Conservation (phyloP, 2,113 vertebrate genomes). For the Bettongia penicillata region DNA sequence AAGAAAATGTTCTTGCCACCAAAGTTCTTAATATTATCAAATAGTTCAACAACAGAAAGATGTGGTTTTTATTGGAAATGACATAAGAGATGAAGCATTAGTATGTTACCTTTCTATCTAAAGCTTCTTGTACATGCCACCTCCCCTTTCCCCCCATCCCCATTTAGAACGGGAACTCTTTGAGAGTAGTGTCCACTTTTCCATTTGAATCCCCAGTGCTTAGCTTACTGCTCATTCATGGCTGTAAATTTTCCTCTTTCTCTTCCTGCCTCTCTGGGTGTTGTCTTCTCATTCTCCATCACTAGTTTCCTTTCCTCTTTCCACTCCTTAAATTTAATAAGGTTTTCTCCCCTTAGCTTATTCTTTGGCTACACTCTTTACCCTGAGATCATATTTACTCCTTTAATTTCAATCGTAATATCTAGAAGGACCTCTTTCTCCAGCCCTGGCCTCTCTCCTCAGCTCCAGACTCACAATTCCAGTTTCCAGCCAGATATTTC, state of each 20-base stretch:
- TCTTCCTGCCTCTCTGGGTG: not conserved
- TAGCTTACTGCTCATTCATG: not conserved
- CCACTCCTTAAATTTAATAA: not conserved
- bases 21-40: not conserved
- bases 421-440: not conserved
- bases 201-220: not conserved
- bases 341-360: not conserved
- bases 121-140: not conserved
- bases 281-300: not conserved
- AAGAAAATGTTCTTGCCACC: not conserved
- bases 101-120: not conserved
- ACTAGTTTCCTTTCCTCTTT: not conserved
- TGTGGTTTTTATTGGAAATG: not conserved
- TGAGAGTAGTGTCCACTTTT: not conserved
- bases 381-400: not conserved
- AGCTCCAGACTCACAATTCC: not conserved
- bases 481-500: not conserved
- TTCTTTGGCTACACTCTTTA: not conserved
- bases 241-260: not conserved
- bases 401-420: not conserved
- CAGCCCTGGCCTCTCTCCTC: not conserved
- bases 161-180: not conserved
- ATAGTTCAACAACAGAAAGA: not conserved
- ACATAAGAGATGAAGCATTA: not conserved
- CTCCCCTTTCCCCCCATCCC: not conserved